Base-by-base conservation (phyloP, 2,797 vertebrate genomes). In the Artibeus lituratus region DNA sequence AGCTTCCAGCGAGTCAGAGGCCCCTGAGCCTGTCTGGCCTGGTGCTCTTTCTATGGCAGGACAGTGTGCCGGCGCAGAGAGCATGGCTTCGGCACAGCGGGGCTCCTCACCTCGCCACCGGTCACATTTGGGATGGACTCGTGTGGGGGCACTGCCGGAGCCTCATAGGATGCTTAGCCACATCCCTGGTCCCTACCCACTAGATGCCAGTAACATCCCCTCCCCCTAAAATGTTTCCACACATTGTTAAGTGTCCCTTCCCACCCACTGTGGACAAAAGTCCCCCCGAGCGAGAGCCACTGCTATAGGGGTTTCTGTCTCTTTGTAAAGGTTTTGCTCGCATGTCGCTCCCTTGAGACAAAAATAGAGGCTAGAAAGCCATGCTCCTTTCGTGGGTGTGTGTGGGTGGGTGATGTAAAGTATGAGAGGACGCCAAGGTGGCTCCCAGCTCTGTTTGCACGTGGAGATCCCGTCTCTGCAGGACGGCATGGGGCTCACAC, bases 81-180 rank as follows among this genome's bases (percentile, higher is more conserved):
- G 32, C 8, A 0, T 4, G 35, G 22, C n/a, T 1, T 2, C 0
- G 0, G 29, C 10, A 10, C 16, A 3, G 16, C 5, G 3, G 21
- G 12, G 29, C 22, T 37, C 10, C 32, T 47, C 21, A 7, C 59
- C 35, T 14, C 2, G 0, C 22, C 9, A 2, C n/a, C 51, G 0
- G 0, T 55, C 72, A 44, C n/a, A 1, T 11, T 21, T 1, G 7
- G 26, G 29, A 3, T 5, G 70, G 21, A 29, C 73, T 74, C 10
- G 3, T 62, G 14, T 10, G 22, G 10, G 57, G 26, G 32, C 4
- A 19, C 15, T 19, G 21, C 35, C 24, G 21, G 1, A 32, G 69
- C 42, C 6, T 32, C 32, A 32, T 4, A 26, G 69, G 59, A 26
- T n/a, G 10, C 21, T 37, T 15, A 29, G 6, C 59, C 26, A 26